phyloP scores from a whole-genome alignment of 2,797 vertebrate species.

The Anguilla obscura region DNA sequence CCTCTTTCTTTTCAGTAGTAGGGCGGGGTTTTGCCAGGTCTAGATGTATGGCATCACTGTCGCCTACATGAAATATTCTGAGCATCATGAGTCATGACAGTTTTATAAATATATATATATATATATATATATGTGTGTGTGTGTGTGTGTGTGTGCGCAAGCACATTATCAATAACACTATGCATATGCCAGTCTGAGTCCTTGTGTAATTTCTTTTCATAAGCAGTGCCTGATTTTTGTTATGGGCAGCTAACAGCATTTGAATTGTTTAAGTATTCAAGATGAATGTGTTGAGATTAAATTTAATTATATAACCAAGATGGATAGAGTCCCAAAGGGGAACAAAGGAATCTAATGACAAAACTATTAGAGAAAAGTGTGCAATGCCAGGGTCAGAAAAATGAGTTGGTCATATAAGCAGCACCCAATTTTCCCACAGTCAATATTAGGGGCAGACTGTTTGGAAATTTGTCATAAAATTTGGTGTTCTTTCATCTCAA shows the following conservation, averaged over 20 bases:
- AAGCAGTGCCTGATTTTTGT: neutral
- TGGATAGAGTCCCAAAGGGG: constrained; percentile 16
- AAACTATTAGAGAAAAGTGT: neutral
- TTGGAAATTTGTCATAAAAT: neutral
- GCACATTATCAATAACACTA: neutral
- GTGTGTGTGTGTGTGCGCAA: too few species aligned
- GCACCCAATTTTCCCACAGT: neutral
- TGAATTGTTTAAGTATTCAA: constrained; percentile 30
- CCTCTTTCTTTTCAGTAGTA: neutral
- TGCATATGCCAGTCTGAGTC: neutral
- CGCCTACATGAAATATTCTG: neutral
- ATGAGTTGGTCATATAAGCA: neutral
- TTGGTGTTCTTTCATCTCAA: neutral
- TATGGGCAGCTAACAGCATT: constrained; percentile 26
- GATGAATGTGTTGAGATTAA: constrained; percentile 31
- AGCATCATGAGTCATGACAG: neutral
- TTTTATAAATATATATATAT: too few species aligned
- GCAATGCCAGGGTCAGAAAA: neutral
- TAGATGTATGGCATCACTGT: neutral
- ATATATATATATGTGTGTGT: neutral
- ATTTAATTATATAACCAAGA: constrained; percentile 31
- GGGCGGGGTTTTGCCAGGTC: neutral
- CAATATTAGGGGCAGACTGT: neutral
- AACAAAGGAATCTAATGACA: constrained; percentile 27
- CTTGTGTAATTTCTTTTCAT: neutral